These are phyloP conservation scores for Synanthedon tipuliformis DNA, from an alignment of 2,888 invertebrate species.

Conservation along the genomic window DNA sequence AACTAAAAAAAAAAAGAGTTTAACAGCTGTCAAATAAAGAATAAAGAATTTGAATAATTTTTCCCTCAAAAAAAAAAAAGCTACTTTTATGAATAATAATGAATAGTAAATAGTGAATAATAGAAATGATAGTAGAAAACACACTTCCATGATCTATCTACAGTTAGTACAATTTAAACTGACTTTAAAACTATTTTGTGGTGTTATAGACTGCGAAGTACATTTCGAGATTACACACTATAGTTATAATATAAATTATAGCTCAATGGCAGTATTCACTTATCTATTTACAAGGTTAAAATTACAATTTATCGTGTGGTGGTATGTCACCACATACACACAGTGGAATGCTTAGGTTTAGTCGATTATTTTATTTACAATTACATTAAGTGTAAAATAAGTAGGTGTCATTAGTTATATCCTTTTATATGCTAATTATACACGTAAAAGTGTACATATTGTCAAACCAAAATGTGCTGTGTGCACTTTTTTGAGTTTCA, in stretches of 20 bases:
- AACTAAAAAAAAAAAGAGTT: too few relatives aligned
- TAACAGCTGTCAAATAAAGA: too few relatives aligned
- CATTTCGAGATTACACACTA: conserved; percentile 20
- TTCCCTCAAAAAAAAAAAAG: too few relatives aligned
- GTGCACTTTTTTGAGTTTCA: too few relatives aligned
- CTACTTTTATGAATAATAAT: too few relatives aligned
- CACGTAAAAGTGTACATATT: too few relatives aligned
- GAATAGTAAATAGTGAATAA: too few relatives aligned
- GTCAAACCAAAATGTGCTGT: too few relatives aligned
- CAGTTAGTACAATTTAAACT: neutral
- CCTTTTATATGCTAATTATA: too few relatives aligned
- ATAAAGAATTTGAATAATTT: too few relatives aligned
- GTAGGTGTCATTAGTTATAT: conserved; percentile 7
- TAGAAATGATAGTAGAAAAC: too few relatives aligned
- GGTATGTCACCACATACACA: conserved; percentile 25
- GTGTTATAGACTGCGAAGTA: conserved; percentile 40
- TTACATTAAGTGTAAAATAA: conserved; percentile 18
- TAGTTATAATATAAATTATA: conserved; percentile 12
- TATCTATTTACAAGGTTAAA: conserved; percentile 31
- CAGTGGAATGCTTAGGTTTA: conserved; percentile 46
- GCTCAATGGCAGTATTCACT: conserved; percentile 36
- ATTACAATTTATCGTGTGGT: conserved; percentile 9
- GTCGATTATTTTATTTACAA: conserved; percentile 26
- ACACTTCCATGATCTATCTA: neutral
- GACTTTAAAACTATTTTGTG: conserved; percentile 16